A percentile compares a stretch with the other conserved stretches of the same genome.
Evolutionary conservation across 2,888 invertebrate genomes (phyloP).

Genomic region (Carpatolechia fugitivella): DNA sequence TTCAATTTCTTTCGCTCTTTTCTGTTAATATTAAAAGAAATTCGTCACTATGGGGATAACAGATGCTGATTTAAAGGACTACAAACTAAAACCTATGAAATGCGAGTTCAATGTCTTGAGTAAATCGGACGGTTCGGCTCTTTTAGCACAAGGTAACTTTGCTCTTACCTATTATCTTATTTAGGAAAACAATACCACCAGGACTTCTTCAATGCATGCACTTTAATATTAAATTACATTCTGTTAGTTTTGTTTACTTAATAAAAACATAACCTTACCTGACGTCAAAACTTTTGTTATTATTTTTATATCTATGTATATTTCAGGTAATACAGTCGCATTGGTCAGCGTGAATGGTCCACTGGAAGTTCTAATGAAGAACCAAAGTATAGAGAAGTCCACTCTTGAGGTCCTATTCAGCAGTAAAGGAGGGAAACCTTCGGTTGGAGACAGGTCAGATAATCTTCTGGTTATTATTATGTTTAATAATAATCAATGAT

Average conservation of each 20-base stretch:
- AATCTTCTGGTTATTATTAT: background rate
- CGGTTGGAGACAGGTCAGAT: conserved; percentile 58
- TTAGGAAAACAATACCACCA: too few species aligned
- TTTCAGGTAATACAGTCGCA: conserved; percentile 87
- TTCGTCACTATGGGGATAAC: conserved; percentile 41
- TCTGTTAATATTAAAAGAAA: background rate
- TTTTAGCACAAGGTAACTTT: conserved; percentile 85
- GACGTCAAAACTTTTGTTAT: too few species aligned
- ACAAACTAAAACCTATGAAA: conserved; percentile 73
- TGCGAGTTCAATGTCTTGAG: conserved; percentile 86
- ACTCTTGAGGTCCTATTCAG: conserved; percentile 88
- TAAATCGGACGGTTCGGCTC: conserved; percentile 88
- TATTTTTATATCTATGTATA: too few species aligned
- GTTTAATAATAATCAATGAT: background rate
- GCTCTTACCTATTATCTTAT: conserved; percentile 55
- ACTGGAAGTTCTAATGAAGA: conserved; percentile 86
- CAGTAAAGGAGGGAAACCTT: conserved; percentile 86
- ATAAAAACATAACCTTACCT: too few species aligned
- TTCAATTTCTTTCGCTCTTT: background rate
- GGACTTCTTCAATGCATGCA: too few species aligned
- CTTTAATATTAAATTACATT: too few species aligned
- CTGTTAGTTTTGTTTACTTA: too few species aligned
- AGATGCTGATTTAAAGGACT: conserved; percentile 43
- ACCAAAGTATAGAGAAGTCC: conserved; percentile 87
- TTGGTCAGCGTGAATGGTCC: conserved; percentile 91